A percentile compares a stretch with the other conserved stretches of the same genome.
Evolutionary conservation across 2,888 invertebrate species (phyloP).

Genomic region (Euzophera pinguis): DNA sequence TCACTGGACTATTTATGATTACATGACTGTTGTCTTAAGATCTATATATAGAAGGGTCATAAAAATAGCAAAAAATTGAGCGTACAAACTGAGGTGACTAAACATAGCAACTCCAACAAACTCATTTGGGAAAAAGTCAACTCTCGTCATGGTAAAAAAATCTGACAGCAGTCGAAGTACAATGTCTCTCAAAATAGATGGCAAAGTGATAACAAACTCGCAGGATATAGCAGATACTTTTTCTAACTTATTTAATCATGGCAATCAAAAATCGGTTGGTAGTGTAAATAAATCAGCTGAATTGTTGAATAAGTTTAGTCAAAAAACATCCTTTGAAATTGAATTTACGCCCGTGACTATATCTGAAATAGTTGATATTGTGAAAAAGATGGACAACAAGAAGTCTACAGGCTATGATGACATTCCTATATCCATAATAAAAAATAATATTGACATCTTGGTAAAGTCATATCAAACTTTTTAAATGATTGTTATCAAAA

Average conservation of each 20-base stretch:
- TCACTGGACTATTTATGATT: not conserved
- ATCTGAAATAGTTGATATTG: not conserved
- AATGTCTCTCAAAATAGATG: not conserved
- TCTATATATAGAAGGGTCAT: not conserved
- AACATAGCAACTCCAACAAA: no score
- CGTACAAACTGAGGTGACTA: not conserved
- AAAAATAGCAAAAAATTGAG: not conserved
- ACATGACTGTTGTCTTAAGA: not conserved
- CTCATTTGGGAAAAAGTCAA: not conserved
- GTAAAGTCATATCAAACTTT: conserved; percentile 14
- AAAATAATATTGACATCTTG: conserved; percentile 16
- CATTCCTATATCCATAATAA: conserved; percentile 13
- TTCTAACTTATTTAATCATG: not conserved
- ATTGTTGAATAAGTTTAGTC: not conserved
- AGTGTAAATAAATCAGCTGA: not conserved
- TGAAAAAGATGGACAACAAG: conserved; percentile 14
- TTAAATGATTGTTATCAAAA: conserved; percentile 14
- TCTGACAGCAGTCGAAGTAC: not conserved
- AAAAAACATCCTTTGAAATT: not conserved
- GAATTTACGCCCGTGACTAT: not conserved
- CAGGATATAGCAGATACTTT: not conserved
- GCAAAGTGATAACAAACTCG: not conserved
- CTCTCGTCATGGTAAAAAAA: not conserved
- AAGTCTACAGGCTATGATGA: conserved; percentile 16
- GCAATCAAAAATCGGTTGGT: not conserved